phyloP scores from a whole-genome alignment of 2,113 vertebrate genomes.

The Ageneiosus marmoratus region DNA sequence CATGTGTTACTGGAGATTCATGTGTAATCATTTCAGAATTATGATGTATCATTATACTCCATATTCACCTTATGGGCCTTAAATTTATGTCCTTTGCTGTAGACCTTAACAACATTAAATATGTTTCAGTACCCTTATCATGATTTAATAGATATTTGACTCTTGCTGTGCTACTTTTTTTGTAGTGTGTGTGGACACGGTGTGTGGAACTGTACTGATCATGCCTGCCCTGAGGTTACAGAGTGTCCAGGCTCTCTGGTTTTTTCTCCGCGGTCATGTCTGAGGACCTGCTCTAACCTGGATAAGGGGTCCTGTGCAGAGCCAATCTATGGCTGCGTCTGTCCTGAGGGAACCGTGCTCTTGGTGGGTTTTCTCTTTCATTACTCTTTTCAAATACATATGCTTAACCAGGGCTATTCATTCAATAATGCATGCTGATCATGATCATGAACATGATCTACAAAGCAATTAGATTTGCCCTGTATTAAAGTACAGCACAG shows the following conservation, averaged over 20 bases:
- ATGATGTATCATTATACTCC: neutral
- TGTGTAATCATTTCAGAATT: neutral
- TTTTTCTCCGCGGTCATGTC: slow-evolving; percentile 76
- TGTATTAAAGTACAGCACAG: neutral
- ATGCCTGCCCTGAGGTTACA: slow-evolving; percentile 65
- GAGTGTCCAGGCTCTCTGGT: slow-evolving; percentile 78
- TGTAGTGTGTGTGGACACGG: slow-evolving; percentile 75
- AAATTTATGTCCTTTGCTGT: neutral
- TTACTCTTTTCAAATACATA: neutral
- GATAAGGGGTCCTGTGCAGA: slow-evolving; percentile 68
- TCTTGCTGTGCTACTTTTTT: neutral
- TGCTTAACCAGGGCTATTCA: neutral
- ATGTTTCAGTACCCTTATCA: neutral
- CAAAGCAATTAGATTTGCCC: too few species aligned
- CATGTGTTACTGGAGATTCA: neutral
- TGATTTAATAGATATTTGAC: neutral
- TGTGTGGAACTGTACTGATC: slow-evolving; percentile 76
- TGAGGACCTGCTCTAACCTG: slow-evolving; percentile 79
- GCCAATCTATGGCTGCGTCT: slow-evolving; percentile 78
- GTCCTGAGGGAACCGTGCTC: slow-evolving; percentile 79
- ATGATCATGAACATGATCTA: neutral
- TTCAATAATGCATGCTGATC: neutral
- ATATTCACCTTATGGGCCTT: neutral
- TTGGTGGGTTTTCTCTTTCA: slow-evolving; percentile 68
- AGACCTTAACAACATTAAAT: neutral